These are phyloP conservation scores for Phoebastria nigripes DNA, from an alignment of 2,797 vertebrate genomes.

Conservation along the genomic window DNA sequence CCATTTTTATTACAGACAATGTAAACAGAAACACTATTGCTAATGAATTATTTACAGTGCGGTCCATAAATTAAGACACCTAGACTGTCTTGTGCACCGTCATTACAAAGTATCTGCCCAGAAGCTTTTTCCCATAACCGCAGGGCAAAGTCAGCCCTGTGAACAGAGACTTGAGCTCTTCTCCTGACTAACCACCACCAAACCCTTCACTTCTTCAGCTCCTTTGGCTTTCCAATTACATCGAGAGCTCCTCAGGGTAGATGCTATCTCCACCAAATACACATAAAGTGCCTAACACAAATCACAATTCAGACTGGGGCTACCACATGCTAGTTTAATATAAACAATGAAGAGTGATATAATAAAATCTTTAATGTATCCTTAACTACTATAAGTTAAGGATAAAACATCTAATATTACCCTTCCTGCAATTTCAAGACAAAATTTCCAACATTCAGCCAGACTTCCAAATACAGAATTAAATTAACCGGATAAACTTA, in stretches of 20 bases:
- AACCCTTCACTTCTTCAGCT: neutral
- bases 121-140: neutral
- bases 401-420: neutral
- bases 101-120: neutral
- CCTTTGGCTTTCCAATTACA: neutral
- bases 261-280: neutral
- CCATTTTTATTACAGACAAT: neutral
- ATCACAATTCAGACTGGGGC: neutral
- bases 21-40: neutral
- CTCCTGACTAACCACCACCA: neutral
- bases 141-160: neutral
- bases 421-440: neutral
- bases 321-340: neutral
- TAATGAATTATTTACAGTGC: constrained; percentile 1
- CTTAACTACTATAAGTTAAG: neutral
- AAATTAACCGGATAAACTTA: neutral
- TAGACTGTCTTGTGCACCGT: neutral
- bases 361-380: neutral
- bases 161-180: neutral
- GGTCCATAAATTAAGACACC: neutral
- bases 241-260: neutral
- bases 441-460: neutral
- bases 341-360: neutral
- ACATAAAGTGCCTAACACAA: neutral
- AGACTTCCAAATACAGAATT: neutral